phyloP scores from a whole-genome alignment of 2,888 invertebrate genomes.

The Anodontia alba region DNA sequence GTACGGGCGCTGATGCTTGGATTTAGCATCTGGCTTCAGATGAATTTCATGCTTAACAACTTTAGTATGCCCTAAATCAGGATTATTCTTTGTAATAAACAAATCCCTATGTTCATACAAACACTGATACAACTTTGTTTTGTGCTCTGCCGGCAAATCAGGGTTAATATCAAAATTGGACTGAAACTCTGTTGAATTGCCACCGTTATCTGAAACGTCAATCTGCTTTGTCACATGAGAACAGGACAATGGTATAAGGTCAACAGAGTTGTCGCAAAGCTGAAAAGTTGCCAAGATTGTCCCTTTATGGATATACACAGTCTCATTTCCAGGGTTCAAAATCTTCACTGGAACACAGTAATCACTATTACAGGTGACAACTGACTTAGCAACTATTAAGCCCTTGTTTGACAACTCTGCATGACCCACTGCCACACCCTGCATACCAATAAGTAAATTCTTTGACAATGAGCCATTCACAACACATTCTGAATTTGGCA shows the following conservation, averaged over 20 bases:
- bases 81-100: conserved; percentile 39
- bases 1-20: no score
- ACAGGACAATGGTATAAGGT: background rate
- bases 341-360: conserved; percentile 33
- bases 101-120: conserved; percentile 37
- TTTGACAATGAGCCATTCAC: conserved; percentile 20
- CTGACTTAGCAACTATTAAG: conserved; percentile 30
- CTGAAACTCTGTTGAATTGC: no score
- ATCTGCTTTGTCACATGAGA: background rate
- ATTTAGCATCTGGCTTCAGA: conserved; percentile 27
- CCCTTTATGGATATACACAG: conserved; percentile 30
- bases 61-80: conserved; percentile 28
- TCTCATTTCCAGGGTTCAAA: conserved; percentile 37
- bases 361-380: conserved; percentile 36
- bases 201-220: background rate
- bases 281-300: background rate
- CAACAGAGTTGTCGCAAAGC: background rate
- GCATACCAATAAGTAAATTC: conserved; percentile 25
- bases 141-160: conserved; percentile 24
- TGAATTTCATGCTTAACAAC: conserved; percentile 36
- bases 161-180: conserved; percentile 10
- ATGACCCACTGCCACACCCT: conserved; percentile 31
- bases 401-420: conserved; percentile 33
- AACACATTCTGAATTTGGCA: conserved; percentile 38
- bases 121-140: conserved; percentile 18